Percentiles rank a stretch among this genome's conserved stretches.
Conservation (phyloP, 2,888 invertebrate genomes). For the Nomada lathburiana region DNA sequence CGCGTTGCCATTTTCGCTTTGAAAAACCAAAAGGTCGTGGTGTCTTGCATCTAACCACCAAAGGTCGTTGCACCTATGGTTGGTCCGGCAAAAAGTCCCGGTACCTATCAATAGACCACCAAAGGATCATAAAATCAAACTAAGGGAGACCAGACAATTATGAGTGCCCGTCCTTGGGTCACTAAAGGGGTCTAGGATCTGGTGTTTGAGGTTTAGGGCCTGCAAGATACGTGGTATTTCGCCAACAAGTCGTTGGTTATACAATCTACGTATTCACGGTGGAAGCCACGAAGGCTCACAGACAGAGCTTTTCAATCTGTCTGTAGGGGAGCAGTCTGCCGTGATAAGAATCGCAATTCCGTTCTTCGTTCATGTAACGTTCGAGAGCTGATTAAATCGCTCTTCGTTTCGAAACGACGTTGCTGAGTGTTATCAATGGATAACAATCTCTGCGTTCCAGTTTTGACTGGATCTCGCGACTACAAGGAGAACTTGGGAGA, state of each 20-base stretch:
- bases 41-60: too few species aligned
- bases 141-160: too few species aligned
- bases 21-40: too few species aligned
- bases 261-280: not conserved
- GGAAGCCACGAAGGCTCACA: constrained; percentile 32
- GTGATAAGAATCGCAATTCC: constrained; percentile 73
- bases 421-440: constrained; percentile 39
- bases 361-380: constrained; percentile 66
- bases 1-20: too few species aligned
- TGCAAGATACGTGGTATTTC: constrained; percentile 31
- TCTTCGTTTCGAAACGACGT: constrained; percentile 49
- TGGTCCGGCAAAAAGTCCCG: too few species aligned
- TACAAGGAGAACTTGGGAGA: constrained; percentile 8
- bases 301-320: constrained; percentile 65
- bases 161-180: too few species aligned
- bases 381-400: constrained; percentile 69
- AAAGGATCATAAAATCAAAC: too few species aligned
- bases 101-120: too few species aligned
- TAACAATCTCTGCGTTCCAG: constrained; percentile 55
- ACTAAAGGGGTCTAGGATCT: not conserved
- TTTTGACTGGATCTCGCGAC: constrained; percentile 45
- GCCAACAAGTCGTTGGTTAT: constrained; percentile 27
- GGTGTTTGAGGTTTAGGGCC: not conserved
- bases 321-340: constrained; percentile 55
- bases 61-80: too few species aligned